Conservation (phyloP, 2,113 vertebrate species). For the Anhinga anhinga region DNA sequence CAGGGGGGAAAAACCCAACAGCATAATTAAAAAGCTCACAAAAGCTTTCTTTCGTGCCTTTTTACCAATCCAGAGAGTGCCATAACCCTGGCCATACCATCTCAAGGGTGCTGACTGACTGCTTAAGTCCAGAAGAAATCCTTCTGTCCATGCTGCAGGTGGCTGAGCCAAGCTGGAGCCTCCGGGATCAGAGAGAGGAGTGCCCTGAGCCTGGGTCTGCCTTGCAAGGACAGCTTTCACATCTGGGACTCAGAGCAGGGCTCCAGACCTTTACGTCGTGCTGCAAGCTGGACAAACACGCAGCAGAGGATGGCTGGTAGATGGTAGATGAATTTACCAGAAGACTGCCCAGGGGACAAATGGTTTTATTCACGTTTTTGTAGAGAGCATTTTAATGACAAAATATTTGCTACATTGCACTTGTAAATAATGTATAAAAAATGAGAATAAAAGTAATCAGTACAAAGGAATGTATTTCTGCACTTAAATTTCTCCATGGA, state of each 20-base stretch:
- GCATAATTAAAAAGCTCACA: not conserved
- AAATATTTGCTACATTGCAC: not conserved
- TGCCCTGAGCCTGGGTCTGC: not conserved
- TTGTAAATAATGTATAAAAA: not conserved
- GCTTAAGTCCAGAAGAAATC: not conserved
- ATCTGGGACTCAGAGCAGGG: not conserved
- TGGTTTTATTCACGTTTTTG: not conserved
- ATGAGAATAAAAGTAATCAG: not conserved
- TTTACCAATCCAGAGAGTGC: not conserved
- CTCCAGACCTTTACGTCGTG: not conserved
- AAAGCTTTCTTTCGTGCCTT: not conserved
- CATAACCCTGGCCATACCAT: not conserved
- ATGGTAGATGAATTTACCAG: not conserved
- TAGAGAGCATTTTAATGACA: not conserved
- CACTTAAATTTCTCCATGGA: not conserved
- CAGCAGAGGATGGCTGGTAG: not conserved
- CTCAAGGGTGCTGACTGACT: not conserved
- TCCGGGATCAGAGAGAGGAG: fast-evolving
- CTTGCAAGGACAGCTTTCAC: not conserved
- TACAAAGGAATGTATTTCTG: not conserved
- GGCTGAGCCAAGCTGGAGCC: not conserved
- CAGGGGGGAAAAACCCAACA: fast-evolving
- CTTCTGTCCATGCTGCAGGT: not conserved
- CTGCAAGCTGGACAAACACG: fast-evolving
- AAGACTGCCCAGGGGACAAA: not conserved